A percentile compares a stretch with the other conserved stretches of the same genome.
These are phyloP conservation scores for Staurois parvus DNA, from an alignment of 2,797 vertebrate genomes.

Conservation along the genomic window DNA sequence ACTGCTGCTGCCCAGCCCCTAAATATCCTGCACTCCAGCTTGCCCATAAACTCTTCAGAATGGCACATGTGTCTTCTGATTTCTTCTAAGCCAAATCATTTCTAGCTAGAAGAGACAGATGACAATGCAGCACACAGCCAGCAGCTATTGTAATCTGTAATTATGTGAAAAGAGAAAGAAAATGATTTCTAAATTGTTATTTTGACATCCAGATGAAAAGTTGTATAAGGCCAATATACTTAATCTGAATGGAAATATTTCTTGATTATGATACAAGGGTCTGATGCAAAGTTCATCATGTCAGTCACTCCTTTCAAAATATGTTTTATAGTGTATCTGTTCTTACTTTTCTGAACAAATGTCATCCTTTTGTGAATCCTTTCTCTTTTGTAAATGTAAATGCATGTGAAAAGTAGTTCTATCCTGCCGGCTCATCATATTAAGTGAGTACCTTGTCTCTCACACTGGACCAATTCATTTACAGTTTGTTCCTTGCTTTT, in stretches of 20 bases:
- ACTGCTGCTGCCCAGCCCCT: not conserved
- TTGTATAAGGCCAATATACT: conserved; percentile 19
- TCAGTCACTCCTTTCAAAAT: no score
- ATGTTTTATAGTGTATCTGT: no score
- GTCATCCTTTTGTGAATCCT: no score
- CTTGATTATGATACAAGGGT: conserved; percentile 25
- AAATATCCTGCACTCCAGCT: not conserved
- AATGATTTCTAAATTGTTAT: conserved; percentile 43
- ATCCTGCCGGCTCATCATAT: no score
- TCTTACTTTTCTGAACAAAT: no score
- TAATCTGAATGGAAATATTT: conserved; percentile 24
- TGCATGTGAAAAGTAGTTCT: no score
- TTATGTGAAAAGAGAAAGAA: conserved; percentile 45
- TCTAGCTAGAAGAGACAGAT: conserved; percentile 10
- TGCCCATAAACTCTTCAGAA: not conserved
- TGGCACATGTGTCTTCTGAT: conserved; percentile 4
- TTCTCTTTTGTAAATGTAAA: no score
- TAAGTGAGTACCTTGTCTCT: no score
- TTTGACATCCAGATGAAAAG: conserved; percentile 30
- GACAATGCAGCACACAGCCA: conserved; percentile 30
- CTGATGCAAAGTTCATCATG: not conserved
- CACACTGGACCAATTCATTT: no score
- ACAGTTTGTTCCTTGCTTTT: no score
- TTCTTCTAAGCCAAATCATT: not conserved
- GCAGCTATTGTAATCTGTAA: conserved; percentile 42